Percentiles rank a stretch among this genome's conserved stretches.
Evolutionary conservation across 2,888 invertebrate genomes (phyloP).

Genomic region (Aproaerema taeniolella): DNA sequence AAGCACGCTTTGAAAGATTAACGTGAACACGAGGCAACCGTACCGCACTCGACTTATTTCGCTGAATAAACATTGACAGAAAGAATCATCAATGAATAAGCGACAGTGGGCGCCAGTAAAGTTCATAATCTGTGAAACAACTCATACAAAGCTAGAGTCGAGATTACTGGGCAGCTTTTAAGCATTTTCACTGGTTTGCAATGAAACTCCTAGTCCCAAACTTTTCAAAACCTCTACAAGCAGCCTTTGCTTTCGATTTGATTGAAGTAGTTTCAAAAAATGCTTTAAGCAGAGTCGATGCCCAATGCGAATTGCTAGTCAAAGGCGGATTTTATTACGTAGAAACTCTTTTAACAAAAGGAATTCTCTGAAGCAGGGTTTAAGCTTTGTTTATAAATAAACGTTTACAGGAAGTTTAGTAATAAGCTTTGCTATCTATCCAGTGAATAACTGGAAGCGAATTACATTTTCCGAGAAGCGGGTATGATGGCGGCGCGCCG

Average conservation of each 20-base stretch:
- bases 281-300: too few species aligned
- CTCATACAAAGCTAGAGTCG: slow-evolving; percentile 43
- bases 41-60: slow-evolving; percentile 17
- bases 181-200: slow-evolving; percentile 41
- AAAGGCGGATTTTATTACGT: slow-evolving; percentile 25
- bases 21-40: slow-evolving; percentile 12
- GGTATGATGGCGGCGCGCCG: slow-evolving; percentile 31
- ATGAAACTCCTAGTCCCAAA: slow-evolving; percentile 42
- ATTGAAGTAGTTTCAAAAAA: slow-evolving; percentile 44
- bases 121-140: slow-evolving; percentile 46
- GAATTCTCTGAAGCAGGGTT: too few species aligned
- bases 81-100: slow-evolving; percentile 25
- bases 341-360: slow-evolving; percentile 1
- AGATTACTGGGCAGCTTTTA: slow-evolving; percentile 51
- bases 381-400: too few species aligned
- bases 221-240: slow-evolving; percentile 43
- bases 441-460: slow-evolving; percentile 31
- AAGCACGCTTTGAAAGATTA: slow-evolving; percentile 18
- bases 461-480: slow-evolving; percentile 36
- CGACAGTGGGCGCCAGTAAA: slow-evolving; percentile 30
- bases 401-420: slow-evolving; percentile 5
- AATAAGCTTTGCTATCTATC: not conserved
- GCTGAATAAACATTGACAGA: slow-evolving; percentile 16
- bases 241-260: slow-evolving; percentile 48
- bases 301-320: too few species aligned